Evolutionary conservation across 2,888 invertebrate genomes (phyloP).

Genomic region (Platycheirus rosarum): DNA sequence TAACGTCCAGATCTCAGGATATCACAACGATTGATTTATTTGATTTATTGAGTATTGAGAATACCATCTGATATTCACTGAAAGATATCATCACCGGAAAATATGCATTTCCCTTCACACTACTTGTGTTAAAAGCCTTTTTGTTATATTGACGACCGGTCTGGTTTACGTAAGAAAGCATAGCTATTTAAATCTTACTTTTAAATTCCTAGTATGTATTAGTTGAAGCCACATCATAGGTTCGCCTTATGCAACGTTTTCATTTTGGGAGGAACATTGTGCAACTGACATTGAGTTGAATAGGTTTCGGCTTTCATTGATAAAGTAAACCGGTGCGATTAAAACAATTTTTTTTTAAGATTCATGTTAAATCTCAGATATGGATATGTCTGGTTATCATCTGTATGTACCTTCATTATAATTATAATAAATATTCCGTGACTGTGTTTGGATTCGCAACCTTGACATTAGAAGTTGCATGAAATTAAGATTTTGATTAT

Average conservation of each 20-base stretch:
- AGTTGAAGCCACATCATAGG: not conserved
- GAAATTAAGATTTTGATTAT: not conserved
- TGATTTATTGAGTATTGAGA: no score
- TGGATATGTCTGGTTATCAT: not conserved
- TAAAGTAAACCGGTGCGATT: not conserved
- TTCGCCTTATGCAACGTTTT: conserved; percentile 19
- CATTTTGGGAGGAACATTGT: conserved; percentile 12
- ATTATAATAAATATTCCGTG: not conserved
- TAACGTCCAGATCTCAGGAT: no score
- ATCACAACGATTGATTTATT: no score
- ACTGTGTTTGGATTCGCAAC: not conserved
- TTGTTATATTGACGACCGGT: no score
- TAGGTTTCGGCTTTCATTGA: conserved; percentile 5
- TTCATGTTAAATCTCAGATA: not conserved
- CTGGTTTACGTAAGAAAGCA: no score
- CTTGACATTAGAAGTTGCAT: not conserved
- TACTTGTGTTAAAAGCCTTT: no score
- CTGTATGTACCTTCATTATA: not conserved
- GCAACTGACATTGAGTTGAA: conserved; percentile 20
- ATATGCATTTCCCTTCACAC: no score
- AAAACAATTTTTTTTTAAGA: not conserved
- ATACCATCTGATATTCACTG: no score
- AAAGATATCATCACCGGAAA: no score
- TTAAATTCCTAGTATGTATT: no score
- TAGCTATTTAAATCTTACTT: no score